Base-by-base conservation (phyloP, 2,113 vertebrate genomes). In the Nothocercus nigrocapillus region DNA sequence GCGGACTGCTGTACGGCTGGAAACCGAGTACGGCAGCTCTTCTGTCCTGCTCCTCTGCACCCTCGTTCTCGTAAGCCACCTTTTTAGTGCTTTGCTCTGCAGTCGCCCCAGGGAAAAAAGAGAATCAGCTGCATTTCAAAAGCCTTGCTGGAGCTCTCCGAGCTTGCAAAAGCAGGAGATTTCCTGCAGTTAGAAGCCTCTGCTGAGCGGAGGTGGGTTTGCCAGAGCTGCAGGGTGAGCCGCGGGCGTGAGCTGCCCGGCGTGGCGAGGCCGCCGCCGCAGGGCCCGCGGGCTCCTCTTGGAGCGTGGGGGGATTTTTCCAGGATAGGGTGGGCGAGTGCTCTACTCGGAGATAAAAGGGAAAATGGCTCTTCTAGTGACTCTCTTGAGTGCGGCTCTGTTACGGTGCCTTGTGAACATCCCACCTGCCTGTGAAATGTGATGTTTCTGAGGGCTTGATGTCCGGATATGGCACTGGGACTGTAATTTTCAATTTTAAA, bases 401-500 rank as follows among this genome's bases (percentile, higher is more conserved):
- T 45, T 80, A n/a, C 5, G 1, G 8, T 25, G 62, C 64, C 78
- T 79, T n/a, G 64, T 38, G 54, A 30, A 30, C 68, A n/a, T 78
- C 42, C 20, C 66, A 49, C 58, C 44, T 16, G 18, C 38, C 7
- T 28, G 49, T 3, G 0, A 74, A 0, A 2, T 22, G 3, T 3
- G 1, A 47, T 38, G 11, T 42, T 82, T 63, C 14, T 68, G 68
- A 38, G 42, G 44, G 17, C 56, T 59, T 62, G 76, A 88, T 42
- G 21, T 67, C 47, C 67, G 58, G 3, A 7, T 67, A 44, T 53
- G n/a, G 49, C 38, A 40, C 77, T 90, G 3, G 0, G 34, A 27
- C 34, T 94, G 91, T 75, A 70, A 49, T 94, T 94, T 92, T 54
- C 66, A 86, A 28, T 34, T 92, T 87, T 80, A 53, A 92, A 68